A percentile compares a stretch with the other conserved stretches of the same genome.
Evolutionary conservation across 2,888 invertebrate species (phyloP).

Genomic region (Hypsopygia costalis): DNA sequence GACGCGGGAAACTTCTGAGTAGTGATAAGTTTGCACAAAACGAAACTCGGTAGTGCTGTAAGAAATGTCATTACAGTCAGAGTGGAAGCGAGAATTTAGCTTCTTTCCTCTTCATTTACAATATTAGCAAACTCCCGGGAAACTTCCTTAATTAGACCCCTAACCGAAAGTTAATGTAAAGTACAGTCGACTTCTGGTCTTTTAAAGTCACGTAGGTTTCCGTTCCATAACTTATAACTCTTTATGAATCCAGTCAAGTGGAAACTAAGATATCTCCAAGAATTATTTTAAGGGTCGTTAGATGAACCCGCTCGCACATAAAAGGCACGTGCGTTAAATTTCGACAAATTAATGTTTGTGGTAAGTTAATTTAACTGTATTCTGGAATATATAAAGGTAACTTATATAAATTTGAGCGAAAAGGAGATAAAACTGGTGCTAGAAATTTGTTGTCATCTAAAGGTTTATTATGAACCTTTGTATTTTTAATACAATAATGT

Average conservation of each 20-base stretch:
- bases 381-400: neutral
- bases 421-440: too few relatives aligned
- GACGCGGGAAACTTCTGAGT: neutral
- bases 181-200: constrained; percentile 53
- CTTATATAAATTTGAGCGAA: too few relatives aligned
- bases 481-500: too few relatives aligned
- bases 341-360: neutral
- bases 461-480: too few relatives aligned
- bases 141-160: constrained; percentile 63
- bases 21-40: constrained; percentile 27
- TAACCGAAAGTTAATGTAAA: constrained; percentile 62
- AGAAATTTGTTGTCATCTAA: too few relatives aligned
- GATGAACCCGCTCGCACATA: neutral
- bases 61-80: constrained; percentile 43
- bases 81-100: constrained; percentile 37
- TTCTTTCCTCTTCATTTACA: constrained; percentile 60
- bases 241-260: constrained; percentile 37
- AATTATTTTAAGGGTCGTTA: constrained; percentile 28
- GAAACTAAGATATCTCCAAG: constrained; percentile 35
- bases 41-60: constrained; percentile 32
- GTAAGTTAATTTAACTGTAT: constrained; percentile 1
- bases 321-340: neutral
- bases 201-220: constrained; percentile 54
- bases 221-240: constrained; percentile 44
- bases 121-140: constrained; percentile 51